Conservation (phyloP, 2,888 invertebrate genomes). For the Keiferia lycopersicella region DNA sequence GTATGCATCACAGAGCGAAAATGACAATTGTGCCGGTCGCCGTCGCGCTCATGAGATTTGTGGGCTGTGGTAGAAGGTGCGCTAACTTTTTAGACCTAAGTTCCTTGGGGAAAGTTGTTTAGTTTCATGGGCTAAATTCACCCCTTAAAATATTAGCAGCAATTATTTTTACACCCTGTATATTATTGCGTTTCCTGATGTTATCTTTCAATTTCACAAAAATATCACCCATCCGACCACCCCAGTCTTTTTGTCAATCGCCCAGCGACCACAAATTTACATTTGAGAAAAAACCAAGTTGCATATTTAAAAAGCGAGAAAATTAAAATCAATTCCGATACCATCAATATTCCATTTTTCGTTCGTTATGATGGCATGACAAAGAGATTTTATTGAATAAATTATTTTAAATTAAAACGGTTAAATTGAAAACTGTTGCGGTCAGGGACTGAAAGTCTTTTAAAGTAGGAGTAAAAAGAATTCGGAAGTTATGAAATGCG, state of each 20-base stretch:
- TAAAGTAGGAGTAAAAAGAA: background rate
- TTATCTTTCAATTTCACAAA: constrained; percentile 29
- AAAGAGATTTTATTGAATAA: constrained; percentile 77
- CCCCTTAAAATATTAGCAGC: too few species aligned
- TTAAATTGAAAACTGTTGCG: constrained; percentile 43
- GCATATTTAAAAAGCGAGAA: constrained; percentile 49
- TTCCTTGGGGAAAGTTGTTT: too few species aligned
- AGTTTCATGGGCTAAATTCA: too few species aligned
- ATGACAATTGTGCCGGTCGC: too few species aligned
- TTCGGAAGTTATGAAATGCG: background rate
- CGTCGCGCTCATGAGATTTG: too few species aligned
- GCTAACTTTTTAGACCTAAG: too few species aligned
- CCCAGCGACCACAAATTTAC: constrained; percentile 31
- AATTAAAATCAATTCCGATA: constrained; percentile 63
- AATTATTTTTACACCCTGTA: too few species aligned
- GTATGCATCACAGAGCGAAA: too few species aligned
- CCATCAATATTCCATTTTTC: constrained; percentile 71
- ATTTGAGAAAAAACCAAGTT: constrained; percentile 42
- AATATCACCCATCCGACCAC: constrained; percentile 22
- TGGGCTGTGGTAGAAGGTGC: too few species aligned
- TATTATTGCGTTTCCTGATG: constrained; percentile 17
- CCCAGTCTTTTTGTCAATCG: constrained; percentile 12
- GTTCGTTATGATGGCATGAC: constrained; percentile 63
- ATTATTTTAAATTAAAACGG: constrained; percentile 70
- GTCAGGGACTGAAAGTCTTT: constrained; percentile 1